phyloP scores from a whole-genome alignment of 2,888 invertebrate species.

The Phymatocera aterrima region DNA sequence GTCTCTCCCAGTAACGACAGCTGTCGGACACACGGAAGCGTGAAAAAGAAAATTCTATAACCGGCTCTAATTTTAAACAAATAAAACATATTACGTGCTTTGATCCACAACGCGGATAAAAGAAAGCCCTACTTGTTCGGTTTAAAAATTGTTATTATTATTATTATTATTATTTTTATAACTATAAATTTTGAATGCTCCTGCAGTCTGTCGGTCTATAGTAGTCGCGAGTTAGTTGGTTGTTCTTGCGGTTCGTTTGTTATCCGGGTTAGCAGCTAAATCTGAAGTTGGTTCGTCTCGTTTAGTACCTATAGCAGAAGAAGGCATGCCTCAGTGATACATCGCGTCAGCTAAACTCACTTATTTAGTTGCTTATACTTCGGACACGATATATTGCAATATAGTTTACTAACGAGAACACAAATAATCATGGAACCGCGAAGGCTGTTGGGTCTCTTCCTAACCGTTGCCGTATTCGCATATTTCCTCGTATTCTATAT shows the following conservation, averaged over 20 bases:
- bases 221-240: too few relatives aligned
- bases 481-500: conserved; percentile 70
- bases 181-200: too few relatives aligned
- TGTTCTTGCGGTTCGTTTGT: not conserved
- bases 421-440: conserved; percentile 56
- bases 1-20: not conserved
- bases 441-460: conserved; percentile 64
- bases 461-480: conserved; percentile 65
- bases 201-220: too few relatives aligned
- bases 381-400: not conserved
- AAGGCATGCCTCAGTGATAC: not conserved
- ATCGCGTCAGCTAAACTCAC: not conserved
- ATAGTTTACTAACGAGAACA: too few relatives aligned
- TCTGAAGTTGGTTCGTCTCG: not conserved
- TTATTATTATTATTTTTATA: too few relatives aligned
- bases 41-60: not conserved
- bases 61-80: not conserved
- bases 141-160: too few relatives aligned
- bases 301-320: too few relatives aligned
- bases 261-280: conserved; percentile 6
- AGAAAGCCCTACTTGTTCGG: too few relatives aligned
- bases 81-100: not conserved
- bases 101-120: too few relatives aligned
- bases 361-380: not conserved
- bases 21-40: conserved; percentile 12